These are phyloP conservation scores for Lanistes nyassanus DNA, from an alignment of 1,140 invertebrate genomes.

Conservation along the genomic window DNA sequence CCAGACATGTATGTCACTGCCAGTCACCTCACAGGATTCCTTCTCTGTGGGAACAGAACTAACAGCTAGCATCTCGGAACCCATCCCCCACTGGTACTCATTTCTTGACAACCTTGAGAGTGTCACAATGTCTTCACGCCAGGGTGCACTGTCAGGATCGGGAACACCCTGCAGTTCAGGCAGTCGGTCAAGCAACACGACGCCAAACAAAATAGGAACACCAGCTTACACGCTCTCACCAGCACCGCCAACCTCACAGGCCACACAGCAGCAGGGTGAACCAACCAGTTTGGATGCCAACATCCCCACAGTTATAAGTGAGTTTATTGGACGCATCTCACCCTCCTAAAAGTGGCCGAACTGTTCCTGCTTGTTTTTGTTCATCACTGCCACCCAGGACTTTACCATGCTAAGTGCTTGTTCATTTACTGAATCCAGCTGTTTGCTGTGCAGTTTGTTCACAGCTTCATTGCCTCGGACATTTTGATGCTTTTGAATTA, in stretches of 20 bases:
- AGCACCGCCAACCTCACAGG: neutral
- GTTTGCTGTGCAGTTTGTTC: too few relatives aligned
- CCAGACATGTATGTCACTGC: too few relatives aligned
- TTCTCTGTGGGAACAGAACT: constrained; percentile 6
- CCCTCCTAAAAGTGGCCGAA: neutral
- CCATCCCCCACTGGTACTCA: constrained; percentile 30
- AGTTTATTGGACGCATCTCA: neutral
- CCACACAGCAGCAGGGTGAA: constrained; percentile 7
- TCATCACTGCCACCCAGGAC: neutral
- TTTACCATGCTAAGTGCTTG: neutral
- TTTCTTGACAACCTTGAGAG: constrained; percentile 29
- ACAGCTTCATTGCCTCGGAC: too few relatives aligned
- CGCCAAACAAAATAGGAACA: neutral
- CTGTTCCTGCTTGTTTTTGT: neutral
- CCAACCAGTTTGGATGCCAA: neutral
- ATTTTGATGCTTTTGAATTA: too few relatives aligned
- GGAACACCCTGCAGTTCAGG: constrained; percentile 9
- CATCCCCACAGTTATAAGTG: constrained; percentile 13
- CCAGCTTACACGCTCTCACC: constrained; percentile 11
- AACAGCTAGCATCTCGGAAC: constrained; percentile 24
- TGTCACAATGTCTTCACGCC: constrained; percentile 1
- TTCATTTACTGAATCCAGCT: too few relatives aligned
- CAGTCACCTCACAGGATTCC: too few relatives aligned
- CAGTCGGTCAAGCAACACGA: neutral
- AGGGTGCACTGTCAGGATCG: constrained; percentile 21